Evolutionary conservation across 2,888 invertebrate genomes (phyloP), one percentile per base, ranked within the genome.

Genomic region (Formica aserva): DNA sequence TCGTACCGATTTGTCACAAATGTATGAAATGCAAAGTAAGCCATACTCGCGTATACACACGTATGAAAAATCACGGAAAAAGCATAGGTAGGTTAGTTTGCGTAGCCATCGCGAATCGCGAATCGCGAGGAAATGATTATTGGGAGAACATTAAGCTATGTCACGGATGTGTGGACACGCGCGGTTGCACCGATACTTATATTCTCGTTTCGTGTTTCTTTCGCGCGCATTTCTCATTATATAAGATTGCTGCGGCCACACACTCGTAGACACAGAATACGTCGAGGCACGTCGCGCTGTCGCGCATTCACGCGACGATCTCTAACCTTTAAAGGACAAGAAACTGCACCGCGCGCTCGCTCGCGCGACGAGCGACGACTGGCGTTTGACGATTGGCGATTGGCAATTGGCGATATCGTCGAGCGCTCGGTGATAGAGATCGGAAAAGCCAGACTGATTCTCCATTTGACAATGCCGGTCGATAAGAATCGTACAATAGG

Each of bases 311-410:
- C 82, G 86, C 87, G 87, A 88, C 87, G 74, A 85, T 87, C 80
- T 85, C 85, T 85, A 85, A 86, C 90, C 88, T 88, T 90, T 88
- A 90, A 90, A 90, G 90, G 90, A 81, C 88, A 89, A 86, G 86
- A 86, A 88, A 87, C 88, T 74, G 85, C 84, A n/a, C 9, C 55
- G 48, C 72, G 55, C 52, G 52, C 32, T 32, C 5, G 32, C 6
- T 32, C 32, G 18, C 48, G n/a, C 71, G 32, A 55, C 32, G 48
- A 55, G 52, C 52, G 71, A 32, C 69, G 5, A 13, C 5, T 32
- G 32, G 32, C 32, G 0, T 5, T 32, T 32, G 32, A 5, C 32
- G 5, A 32, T 32, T 32, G 32, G 5, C 4, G 5, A 32, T 32
- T 32, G 0, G 32, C 32, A 5, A 32, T 32, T 0, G 3, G n/a